These are phyloP conservation scores for Apodemia mormo DNA, from an alignment of 2,888 invertebrate species.

Conservation along the genomic window DNA sequence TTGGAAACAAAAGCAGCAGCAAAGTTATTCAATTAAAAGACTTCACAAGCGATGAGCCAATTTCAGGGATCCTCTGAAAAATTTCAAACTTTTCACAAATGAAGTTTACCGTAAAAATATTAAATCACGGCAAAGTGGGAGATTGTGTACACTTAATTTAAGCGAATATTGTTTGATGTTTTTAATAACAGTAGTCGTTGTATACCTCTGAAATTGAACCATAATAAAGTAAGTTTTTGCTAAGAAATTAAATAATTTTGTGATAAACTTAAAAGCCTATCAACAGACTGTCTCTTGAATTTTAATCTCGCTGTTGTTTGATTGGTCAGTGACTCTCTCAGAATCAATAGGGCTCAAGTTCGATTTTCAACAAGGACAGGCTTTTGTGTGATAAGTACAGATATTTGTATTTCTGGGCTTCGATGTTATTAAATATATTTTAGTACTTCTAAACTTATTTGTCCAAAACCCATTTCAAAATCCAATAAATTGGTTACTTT, in stretches of 20 bases:
- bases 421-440: no score
- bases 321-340: no score
- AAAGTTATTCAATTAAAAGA: constrained; percentile 17
- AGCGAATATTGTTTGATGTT: not conserved
- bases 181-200: not conserved
- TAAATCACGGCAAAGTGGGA: not conserved
- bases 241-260: not conserved
- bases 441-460: no score
- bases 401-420: no score
- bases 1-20: constrained; percentile 10
- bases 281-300: no score
- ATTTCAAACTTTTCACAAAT: constrained; percentile 10
- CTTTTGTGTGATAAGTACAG: no score
- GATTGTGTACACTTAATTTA: not conserved
- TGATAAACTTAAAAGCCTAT: no score
- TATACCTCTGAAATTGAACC: not conserved
- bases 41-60: constrained; percentile 12
- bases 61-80: constrained; percentile 17
- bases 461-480: no score
- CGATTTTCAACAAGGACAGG: no score
- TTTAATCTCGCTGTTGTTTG: no score
- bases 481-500: no score
- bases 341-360: no score
- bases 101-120: constrained; percentile 13
- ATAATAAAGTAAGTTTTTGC: not conserved